Conservation (phyloP, 2,888 invertebrate genomes). For the Stenodema calcarata region DNA sequence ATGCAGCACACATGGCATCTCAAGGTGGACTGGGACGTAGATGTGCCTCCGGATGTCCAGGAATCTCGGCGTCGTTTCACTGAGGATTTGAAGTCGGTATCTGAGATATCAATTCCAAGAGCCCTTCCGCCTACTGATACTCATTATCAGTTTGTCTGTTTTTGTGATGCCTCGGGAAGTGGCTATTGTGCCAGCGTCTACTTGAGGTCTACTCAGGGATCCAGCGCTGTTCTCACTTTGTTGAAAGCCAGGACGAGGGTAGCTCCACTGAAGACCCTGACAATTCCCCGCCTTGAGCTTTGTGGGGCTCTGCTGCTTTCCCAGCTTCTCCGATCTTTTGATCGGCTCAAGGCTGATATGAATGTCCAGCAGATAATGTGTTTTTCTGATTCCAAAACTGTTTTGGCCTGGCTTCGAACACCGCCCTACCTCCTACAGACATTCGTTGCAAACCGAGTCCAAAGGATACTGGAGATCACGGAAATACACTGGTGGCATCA, state of each 20-base stretch:
- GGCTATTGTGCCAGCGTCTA: constrained; percentile 38
- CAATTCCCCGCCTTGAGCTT: constrained; percentile 51
- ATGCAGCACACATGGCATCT: constrained; percentile 22
- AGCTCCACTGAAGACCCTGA: constrained; percentile 53
- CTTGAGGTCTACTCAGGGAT: not conserved
- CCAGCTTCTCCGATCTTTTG: constrained; percentile 3
- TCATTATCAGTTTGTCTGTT: not conserved
- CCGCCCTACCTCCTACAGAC: not conserved
- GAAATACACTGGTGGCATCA: constrained; percentile 26
- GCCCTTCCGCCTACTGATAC: not conserved
- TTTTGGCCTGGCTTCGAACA: not conserved
- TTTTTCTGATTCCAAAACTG: constrained; percentile 40
- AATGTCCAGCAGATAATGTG: not conserved
- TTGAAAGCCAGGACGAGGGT: constrained; percentile 51
- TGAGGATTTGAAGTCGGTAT: not conserved
- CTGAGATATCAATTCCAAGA: constrained; percentile 1
- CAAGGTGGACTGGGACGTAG: constrained; percentile 1
- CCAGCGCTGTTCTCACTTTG: not conserved
- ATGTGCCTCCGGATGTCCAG: not conserved
- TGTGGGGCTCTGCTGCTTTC: constrained; percentile 42
- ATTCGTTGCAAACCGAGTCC: constrained; percentile 33
- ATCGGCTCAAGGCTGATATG: not conserved
- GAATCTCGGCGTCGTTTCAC: constrained; percentile 1
- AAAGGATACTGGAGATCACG: not conserved
- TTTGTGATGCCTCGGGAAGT: constrained; percentile 25